Percentiles rank a stretch among this genome's conserved stretches.
phyloP scores from a whole-genome alignment of 2,888 invertebrate species.

The Drosophila lacicola region DNA sequence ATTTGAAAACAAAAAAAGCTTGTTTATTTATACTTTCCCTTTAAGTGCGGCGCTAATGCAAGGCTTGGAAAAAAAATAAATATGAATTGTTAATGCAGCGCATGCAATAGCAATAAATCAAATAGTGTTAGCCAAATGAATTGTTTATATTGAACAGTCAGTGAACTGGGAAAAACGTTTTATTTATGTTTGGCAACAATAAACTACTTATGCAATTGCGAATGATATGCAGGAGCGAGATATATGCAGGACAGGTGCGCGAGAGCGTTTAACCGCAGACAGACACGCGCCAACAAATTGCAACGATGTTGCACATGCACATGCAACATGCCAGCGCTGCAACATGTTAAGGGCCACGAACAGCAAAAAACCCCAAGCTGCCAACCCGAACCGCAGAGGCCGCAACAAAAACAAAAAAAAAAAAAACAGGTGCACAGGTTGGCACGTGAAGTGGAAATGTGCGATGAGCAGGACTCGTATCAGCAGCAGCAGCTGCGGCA shows the following conservation, averaged over 20 bases:
- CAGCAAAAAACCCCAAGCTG: neutral
- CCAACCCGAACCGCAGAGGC: slow-evolving; percentile 40
- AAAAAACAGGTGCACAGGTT: slow-evolving; percentile 37
- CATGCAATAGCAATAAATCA: slow-evolving; percentile 46
- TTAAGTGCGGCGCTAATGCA: too few relatives aligned
- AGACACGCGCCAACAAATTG: slow-evolving; percentile 53
- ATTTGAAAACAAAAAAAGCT: too few relatives aligned
- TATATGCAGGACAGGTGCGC: slow-evolving; percentile 21
- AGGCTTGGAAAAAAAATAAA: too few relatives aligned
- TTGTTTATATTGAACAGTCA: slow-evolving; percentile 9
- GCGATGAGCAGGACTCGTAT: slow-evolving; percentile 22
- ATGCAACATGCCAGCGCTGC: slow-evolving; percentile 26
- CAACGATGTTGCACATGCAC: slow-evolving; percentile 29
- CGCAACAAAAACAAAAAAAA: slow-evolving; percentile 26
- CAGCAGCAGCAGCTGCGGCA: neutral
- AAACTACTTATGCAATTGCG: slow-evolving; percentile 37
- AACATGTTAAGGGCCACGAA: slow-evolving; percentile 37
- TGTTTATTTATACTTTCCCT: too few relatives aligned
- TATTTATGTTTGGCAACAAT: slow-evolving; percentile 11
- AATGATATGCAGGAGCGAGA: slow-evolving; percentile 13
- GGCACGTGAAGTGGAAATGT: slow-evolving; percentile 48
- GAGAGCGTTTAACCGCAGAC: slow-evolving; percentile 52
- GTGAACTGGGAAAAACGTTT: slow-evolving; percentile 20
- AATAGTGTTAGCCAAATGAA: slow-evolving; percentile 11
- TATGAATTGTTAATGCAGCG: slow-evolving; percentile 34